Percentiles rank a stretch among this genome's conserved stretches.
These are phyloP conservation scores for Tetramorium parvispinum DNA, from an alignment of 1,140 invertebrate species.

Conservation along the genomic window DNA sequence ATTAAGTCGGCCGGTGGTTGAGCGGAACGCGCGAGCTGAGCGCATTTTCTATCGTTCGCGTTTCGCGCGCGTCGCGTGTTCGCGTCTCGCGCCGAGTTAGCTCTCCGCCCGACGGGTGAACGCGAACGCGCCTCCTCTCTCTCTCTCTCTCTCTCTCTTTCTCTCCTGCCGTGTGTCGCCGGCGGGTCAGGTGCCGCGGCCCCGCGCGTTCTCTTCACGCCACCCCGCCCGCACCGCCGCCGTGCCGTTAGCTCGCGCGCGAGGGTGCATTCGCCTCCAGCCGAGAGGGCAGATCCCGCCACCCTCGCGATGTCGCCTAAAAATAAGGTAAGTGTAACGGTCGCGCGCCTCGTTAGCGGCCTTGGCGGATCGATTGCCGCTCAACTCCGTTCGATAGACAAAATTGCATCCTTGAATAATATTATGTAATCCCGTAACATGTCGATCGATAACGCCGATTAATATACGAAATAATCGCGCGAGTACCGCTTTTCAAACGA, in stretches of 20 bases:
- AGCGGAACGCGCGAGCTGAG: conserved; percentile 53
- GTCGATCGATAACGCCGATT: not conserved
- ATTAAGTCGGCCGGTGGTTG: conserved; percentile 74
- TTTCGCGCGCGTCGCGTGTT: conserved; percentile 65
- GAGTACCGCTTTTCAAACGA: not conserved
- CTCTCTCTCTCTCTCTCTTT: not conserved
- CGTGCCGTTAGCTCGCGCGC: conserved; percentile 9
- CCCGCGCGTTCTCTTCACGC: not conserved
- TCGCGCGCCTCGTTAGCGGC: not conserved
- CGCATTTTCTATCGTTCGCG: conserved; percentile 74
- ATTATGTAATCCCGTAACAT: conserved; percentile 1
- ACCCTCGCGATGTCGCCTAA: conserved; percentile 73
- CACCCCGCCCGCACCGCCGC: not conserved
- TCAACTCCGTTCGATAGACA: not conserved
- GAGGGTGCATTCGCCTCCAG: conserved; percentile 64
- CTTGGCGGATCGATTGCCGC: not conserved
- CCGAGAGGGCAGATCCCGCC: not conserved
- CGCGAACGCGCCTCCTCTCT: not conserved
- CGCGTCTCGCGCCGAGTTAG: conserved; percentile 23
- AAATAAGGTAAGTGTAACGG: conserved; percentile 73
- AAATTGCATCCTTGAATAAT: not conserved
- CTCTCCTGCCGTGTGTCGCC: not conserved
- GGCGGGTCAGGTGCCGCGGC: conserved; percentile 61
- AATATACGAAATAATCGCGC: not conserved
- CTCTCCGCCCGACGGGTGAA: not conserved